A percentile compares a stretch with the other conserved stretches of the same genome.
Evolutionary conservation across 1,140 invertebrate species (phyloP).

Genomic region (Stegodyphus dumicola): DNA sequence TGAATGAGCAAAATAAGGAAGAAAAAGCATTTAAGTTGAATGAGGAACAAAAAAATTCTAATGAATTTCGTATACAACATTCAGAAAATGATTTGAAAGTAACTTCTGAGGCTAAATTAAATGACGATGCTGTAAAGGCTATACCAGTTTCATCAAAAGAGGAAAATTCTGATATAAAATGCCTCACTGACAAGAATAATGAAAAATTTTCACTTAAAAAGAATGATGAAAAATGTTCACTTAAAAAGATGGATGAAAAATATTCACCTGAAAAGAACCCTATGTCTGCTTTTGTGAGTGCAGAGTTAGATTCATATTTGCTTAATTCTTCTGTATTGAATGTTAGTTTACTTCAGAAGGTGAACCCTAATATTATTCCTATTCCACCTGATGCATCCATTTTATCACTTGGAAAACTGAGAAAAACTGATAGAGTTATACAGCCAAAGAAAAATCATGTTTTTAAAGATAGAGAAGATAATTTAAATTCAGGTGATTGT

Average conservation of each 20-base stretch:
- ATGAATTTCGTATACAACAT: neutral
- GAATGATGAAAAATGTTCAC: neutral
- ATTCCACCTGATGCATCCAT: constrained; percentile 30
- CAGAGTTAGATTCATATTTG: constrained; percentile 49
- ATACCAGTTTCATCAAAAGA: neutral
- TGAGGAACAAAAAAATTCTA: neutral
- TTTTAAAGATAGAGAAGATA: neutral
- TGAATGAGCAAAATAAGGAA: neutral
- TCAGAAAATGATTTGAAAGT: neutral
- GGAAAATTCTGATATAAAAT: neutral
- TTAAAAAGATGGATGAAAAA: neutral
- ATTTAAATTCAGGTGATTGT: neutral
- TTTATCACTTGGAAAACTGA: constrained; percentile 39
- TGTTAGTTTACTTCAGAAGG: constrained; percentile 23
- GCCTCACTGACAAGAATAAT: neutral
- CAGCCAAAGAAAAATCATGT: neutral
- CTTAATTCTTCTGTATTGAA: constrained; percentile 27
- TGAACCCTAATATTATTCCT: constrained; percentile 50
- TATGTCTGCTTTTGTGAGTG: constrained; percentile 59
- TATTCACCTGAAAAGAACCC: neutral
- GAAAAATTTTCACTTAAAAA: neutral
- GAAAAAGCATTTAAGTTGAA: neutral
- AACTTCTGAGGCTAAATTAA: neutral
- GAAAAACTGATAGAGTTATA: constrained; percentile 5
- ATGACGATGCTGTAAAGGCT: neutral